Evolutionary conservation across 2,113 vertebrate species (phyloP).

Genomic region (Lamprologus lemairii): DNA sequence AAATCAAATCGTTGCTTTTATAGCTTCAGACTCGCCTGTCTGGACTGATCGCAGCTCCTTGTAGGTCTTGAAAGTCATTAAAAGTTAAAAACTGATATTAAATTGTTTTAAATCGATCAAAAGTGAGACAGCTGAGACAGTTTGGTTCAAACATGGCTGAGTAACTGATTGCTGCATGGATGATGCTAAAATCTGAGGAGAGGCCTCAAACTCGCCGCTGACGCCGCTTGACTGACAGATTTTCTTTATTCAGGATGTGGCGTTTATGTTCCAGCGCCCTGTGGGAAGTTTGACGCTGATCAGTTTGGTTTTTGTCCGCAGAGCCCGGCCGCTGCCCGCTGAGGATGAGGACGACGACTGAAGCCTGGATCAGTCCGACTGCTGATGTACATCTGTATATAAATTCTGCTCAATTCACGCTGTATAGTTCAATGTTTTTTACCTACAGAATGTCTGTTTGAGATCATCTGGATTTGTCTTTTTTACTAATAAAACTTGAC

Average conservation of each 20-base stretch:
- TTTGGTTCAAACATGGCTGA: background rate
- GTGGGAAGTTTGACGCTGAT: background rate
- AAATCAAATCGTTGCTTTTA: background rate
- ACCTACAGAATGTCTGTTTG: background rate
- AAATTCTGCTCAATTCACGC: background rate
- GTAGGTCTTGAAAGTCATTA: background rate
- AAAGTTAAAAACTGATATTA: background rate
- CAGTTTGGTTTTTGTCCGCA: background rate
- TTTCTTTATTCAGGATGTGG: accelerated
- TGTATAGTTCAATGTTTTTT: conserved; percentile 57
- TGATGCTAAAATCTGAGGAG: background rate
- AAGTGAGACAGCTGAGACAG: background rate
- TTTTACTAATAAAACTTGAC: background rate
- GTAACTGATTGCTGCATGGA: background rate
- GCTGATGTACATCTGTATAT: conserved; percentile 70
- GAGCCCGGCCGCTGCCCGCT: conserved; percentile 59
- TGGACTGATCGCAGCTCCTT: background rate
- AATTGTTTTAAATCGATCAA: background rate
- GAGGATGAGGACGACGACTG: conserved; percentile 60
- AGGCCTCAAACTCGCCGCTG: background rate
- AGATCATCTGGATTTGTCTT: background rate
- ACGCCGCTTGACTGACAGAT: accelerated
- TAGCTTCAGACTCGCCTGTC: accelerated
- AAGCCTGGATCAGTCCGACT: background rate
- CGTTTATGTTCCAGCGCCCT: background rate